Evolutionary conservation across 2,797 vertebrate genomes (phyloP).

Genomic region (Sandelia bainsii): DNA sequence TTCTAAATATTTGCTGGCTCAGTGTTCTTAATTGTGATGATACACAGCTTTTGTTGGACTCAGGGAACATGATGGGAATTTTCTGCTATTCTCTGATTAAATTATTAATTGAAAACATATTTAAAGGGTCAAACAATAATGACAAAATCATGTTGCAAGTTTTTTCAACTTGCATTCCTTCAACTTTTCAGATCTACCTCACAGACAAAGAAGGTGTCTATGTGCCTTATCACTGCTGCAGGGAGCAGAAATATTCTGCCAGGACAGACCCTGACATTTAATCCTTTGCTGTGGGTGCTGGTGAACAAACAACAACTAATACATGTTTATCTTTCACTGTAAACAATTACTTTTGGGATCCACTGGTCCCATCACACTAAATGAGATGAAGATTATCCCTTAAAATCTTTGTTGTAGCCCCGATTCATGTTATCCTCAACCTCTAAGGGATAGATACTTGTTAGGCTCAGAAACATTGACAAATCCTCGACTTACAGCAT

Average conservation of each 20-base stretch:
- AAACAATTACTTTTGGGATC: constrained; percentile 73
- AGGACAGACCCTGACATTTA: constrained; percentile 41
- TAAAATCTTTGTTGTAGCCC: constrained; percentile 51
- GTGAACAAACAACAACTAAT: constrained; percentile 54
- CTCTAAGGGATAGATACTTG: constrained; percentile 35
- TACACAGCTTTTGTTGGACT: too few relatives aligned
- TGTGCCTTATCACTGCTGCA: neutral
- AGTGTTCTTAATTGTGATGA: too few relatives aligned
- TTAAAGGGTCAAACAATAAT: neutral
- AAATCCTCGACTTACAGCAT: neutral
- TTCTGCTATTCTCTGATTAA: neutral
- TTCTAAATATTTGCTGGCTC: too few relatives aligned
- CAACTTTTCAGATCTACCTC: neutral
- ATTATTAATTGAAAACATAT: neutral
- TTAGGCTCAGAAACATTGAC: constrained; percentile 2
- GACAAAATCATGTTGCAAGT: neutral
- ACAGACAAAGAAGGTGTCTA: neutral
- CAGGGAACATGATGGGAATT: too few relatives aligned
- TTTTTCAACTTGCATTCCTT: neutral
- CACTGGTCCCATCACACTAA: constrained; percentile 62
- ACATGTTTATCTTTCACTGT: constrained; percentile 66
- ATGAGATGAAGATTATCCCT: constrained; percentile 68
- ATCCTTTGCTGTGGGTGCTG: constrained; percentile 58
- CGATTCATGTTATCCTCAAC: constrained; percentile 56
- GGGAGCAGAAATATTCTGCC: constrained; percentile 18